Conservation (phyloP, 1,140 invertebrate species). For the Ptiloglossa arizonensis region DNA sequence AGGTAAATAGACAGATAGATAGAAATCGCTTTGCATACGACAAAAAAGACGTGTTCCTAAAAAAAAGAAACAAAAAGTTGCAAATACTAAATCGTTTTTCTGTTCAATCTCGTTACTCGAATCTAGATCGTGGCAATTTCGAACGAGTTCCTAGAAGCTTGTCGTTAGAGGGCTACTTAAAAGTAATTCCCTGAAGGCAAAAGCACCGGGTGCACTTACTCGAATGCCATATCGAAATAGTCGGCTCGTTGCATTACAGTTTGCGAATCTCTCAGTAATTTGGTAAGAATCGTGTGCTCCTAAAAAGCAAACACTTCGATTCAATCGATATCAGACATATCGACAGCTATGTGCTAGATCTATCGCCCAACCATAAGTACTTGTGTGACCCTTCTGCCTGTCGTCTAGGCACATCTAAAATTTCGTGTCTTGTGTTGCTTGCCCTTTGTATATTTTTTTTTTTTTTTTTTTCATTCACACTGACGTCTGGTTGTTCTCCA, state of each 20-base stretch:
- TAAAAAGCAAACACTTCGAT: conserved; percentile 14
- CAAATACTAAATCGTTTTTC: conserved; percentile 26
- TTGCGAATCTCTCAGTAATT: not conserved
- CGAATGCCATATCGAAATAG: conserved; percentile 11
- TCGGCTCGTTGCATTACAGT: not conserved
- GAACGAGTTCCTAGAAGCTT: conserved; percentile 7
- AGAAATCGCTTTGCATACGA: conserved; percentile 32
- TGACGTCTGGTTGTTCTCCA: conserved; percentile 34
- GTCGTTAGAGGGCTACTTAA: not conserved
- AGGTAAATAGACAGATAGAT: conserved; percentile 34
- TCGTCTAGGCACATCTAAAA: conserved; percentile 80
- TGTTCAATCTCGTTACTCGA: not conserved
- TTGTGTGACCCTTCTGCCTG: conserved; percentile 73
- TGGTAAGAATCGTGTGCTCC: not conserved
- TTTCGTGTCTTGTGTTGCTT: conserved; percentile 81
- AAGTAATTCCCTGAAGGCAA: not conserved
- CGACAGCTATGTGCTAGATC: conserved; percentile 27
- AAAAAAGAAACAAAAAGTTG: not conserved
- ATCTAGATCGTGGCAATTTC: conserved; percentile 6
- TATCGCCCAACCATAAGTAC: not conserved
- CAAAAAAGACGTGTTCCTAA: conserved; percentile 35
- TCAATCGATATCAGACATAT: not conserved
- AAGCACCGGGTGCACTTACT: conserved; percentile 13
- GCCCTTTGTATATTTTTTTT: conserved; percentile 67
- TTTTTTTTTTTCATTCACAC: conserved; percentile 66